Conservation (phyloP, 2,888 invertebrate genomes). For the Philereme transversata region DNA sequence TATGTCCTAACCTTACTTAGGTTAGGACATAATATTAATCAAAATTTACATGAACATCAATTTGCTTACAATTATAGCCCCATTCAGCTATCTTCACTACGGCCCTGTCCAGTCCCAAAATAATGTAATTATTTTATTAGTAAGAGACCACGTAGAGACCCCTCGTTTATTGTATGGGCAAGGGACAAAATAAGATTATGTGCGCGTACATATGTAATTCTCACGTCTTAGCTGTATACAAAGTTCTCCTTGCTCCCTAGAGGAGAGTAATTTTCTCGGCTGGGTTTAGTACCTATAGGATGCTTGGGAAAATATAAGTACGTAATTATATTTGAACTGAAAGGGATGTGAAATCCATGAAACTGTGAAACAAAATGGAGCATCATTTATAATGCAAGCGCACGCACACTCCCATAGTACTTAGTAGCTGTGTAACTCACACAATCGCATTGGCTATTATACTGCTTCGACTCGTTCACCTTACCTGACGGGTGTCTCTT, state of each 20-base stretch:
- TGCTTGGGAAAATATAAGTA: background rate
- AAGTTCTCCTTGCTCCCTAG: slow-evolving; percentile 23
- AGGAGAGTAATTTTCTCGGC: slow-evolving; percentile 25
- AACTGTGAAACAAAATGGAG: too few relatives aligned
- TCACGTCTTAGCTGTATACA: slow-evolving; percentile 41
- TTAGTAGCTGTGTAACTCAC: too few relatives aligned
- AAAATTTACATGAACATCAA: too few relatives aligned
- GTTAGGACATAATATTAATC: too few relatives aligned
- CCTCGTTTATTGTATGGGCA: slow-evolving; percentile 39
- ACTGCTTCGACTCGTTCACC: too few relatives aligned
- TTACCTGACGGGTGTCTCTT: too few relatives aligned
- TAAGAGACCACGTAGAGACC: slow-evolving; percentile 41
- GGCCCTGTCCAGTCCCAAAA: slow-evolving; percentile 28
- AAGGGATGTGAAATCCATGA: too few relatives aligned
- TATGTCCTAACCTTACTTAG: too few relatives aligned
- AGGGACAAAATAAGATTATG: slow-evolving; percentile 42
- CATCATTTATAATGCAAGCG: too few relatives aligned
- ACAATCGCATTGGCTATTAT: too few relatives aligned
- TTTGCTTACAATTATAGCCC: background rate
- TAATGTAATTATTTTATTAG: slow-evolving; percentile 63
- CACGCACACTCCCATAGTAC: too few relatives aligned
- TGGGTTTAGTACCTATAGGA: slow-evolving; percentile 8
- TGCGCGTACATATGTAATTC: slow-evolving; percentile 35
- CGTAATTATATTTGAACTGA: too few relatives aligned
- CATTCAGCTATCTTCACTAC: slow-evolving; percentile 7